Conservation (phyloP, 2,113 vertebrate species). For the Phaethornis superciliosus region DNA sequence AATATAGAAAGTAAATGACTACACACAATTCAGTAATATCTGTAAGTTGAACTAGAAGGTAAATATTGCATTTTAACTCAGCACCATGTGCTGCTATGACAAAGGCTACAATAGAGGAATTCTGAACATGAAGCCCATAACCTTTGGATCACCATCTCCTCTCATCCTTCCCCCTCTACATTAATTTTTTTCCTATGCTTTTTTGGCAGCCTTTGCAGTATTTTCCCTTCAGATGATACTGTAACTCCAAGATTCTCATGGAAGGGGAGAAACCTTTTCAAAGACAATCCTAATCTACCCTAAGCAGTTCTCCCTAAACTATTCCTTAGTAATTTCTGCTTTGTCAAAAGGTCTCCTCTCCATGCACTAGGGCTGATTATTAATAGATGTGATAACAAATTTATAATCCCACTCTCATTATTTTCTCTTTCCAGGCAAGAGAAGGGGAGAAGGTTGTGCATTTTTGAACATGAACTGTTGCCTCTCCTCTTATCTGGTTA, state of each 20-base stretch:
- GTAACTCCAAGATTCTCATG: background rate
- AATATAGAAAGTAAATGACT: background rate
- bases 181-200: background rate
- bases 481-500: conserved; percentile 55
- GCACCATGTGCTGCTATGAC: background rate
- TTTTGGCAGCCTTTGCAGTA: conserved; percentile 24
- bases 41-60: background rate
- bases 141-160: background rate
- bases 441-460: background rate
- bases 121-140: background rate
- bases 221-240: background rate
- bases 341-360: conserved; percentile 21
- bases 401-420: conserved; percentile 13
- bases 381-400: conserved; percentile 16
- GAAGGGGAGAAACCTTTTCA: background rate
- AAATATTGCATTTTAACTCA: background rate
- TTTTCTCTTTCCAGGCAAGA: conserved; percentile 2
- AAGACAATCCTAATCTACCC: conserved; percentile 9
- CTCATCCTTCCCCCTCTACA: background rate
- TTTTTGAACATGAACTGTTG: background rate
- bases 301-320: conserved; percentile 16
- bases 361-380: background rate
- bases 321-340: conserved; percentile 40
- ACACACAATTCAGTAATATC: background rate
- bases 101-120: background rate